Base-by-base conservation (phyloP, 2,888 invertebrate genomes). In the Syrista parreyssii region DNA sequence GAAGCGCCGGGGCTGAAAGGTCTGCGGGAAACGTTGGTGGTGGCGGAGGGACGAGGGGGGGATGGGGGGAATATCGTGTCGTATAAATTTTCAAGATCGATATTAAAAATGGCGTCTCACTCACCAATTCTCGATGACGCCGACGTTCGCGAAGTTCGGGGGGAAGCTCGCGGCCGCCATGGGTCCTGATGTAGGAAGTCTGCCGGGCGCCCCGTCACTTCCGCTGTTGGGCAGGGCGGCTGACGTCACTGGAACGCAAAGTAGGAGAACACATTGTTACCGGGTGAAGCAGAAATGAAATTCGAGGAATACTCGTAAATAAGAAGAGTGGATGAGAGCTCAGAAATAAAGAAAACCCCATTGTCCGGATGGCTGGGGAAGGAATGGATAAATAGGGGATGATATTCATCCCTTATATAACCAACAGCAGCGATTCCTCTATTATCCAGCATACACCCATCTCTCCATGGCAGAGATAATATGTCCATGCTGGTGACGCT, bases 101-200 rank as follows among this genome's bases (percentile, higher is more conserved):
- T 55, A 55, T 55, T 9, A 55, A 55, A 23, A 55, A 55, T 55
- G 55, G 23, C 55, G 55, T 55, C 55, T 79, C 75, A 90, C 91
- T 91, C 84, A 91, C 91, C 91, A 90, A 85, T 89, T 90, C 84
- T 90, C 91, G 81, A 91, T 86, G 81, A 90, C 88, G 86, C 90
- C 88, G 86, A 91, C 89, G 89, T 89, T 91, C 79, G 88, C 85
- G 83, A 91, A 91, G 87, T 89, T 90, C 78, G 89, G 89, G 76
- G 90, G 89, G 84, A 90, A 90, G 85, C 86, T 90, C 85, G 90
- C 90, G 87, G 90, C 89, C 88, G 91, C 90, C 89, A 90, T 89
- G 76, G 76, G 74, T 84, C 85, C 84, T 84, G 84, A 81, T 86
- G 84, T 86, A 86, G 86, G 86, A 85, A 87, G 82, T 84, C 84